Conservation (phyloP, 2,888 invertebrate species). For the Cremastinae sp. region DNA sequence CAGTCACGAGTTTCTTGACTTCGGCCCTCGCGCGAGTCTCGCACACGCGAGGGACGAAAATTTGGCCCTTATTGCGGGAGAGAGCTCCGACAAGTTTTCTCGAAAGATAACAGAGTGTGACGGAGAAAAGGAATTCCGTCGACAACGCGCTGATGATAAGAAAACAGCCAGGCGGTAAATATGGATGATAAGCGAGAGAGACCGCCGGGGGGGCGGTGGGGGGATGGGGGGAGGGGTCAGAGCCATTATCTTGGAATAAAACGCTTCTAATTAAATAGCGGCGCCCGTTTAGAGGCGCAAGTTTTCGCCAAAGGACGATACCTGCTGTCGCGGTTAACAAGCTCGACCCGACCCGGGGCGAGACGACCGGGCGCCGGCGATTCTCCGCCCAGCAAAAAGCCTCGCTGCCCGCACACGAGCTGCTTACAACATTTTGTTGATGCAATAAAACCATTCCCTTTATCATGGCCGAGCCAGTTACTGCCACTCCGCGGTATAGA, state of each 20-base stretch:
- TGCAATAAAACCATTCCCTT: conserved; percentile 55
- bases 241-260: no score
- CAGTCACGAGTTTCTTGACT: not conserved
- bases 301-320: not conserved
- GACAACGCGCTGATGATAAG: no score
- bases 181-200: no score
- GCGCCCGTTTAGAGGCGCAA: no score
- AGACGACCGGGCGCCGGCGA: not conserved
- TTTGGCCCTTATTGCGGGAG: not conserved
- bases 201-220: no score
- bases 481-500: conserved; percentile 3
- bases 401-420: conserved; percentile 30
- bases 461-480: conserved; percentile 41
- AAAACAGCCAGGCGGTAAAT: no score
- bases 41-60: no score
- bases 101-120: not conserved
- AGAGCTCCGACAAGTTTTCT: not conserved
- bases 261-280: no score
- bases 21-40: no score
- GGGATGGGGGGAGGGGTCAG: no score
- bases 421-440: conserved; percentile 46
- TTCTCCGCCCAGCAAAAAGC: conserved; percentile 31
- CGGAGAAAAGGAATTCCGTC: not conserved
- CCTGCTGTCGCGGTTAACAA: conserved; percentile 32
- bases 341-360: conserved; percentile 40